These are phyloP conservation scores for Tenthredo livida DNA, from an alignment of 2,888 invertebrate genomes.

Conservation along the genomic window DNA sequence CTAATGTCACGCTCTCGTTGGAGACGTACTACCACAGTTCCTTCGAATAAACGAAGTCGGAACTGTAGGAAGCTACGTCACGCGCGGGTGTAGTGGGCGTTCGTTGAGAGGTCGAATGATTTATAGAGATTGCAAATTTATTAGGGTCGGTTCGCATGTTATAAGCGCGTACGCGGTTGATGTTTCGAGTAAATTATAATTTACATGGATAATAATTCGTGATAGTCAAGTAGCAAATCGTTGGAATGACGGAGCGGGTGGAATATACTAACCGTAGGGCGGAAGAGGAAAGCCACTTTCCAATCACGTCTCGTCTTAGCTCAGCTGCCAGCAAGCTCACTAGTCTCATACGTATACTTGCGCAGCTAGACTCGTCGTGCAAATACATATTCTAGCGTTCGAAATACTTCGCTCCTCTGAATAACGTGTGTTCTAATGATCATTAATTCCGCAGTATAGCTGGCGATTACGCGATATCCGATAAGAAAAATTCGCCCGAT, in stretches of 20 bases:
- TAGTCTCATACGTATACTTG: not conserved
- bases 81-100: constrained; percentile 32
- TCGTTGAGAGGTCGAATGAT: constrained; percentile 33
- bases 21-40: not conserved
- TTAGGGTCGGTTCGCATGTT: constrained; percentile 29
- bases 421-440: constrained; percentile 21
- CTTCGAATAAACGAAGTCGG: not conserved
- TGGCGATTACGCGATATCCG: not conserved
- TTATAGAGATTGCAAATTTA: constrained; percentile 48
- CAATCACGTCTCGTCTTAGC: constrained; percentile 49
- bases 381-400: not conserved
- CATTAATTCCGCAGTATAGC: not conserved
- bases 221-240: constrained; percentile 50
- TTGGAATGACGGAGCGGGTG: constrained; percentile 33
- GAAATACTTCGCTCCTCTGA: constrained; percentile 11
- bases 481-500: not conserved
- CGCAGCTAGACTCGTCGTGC: not conserved
- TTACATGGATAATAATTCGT: constrained; percentile 50
- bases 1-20: constrained; percentile 34
- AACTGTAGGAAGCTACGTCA: constrained; percentile 5
- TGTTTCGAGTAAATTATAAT: constrained; percentile 42
- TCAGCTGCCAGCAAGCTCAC: constrained; percentile 34
- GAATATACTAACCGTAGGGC: not conserved
- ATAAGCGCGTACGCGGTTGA: constrained; percentile 20
- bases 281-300: constrained; percentile 36